Conservation (phyloP, 1,140 invertebrate species). For the Trachymyrmex cornetzi region DNA sequence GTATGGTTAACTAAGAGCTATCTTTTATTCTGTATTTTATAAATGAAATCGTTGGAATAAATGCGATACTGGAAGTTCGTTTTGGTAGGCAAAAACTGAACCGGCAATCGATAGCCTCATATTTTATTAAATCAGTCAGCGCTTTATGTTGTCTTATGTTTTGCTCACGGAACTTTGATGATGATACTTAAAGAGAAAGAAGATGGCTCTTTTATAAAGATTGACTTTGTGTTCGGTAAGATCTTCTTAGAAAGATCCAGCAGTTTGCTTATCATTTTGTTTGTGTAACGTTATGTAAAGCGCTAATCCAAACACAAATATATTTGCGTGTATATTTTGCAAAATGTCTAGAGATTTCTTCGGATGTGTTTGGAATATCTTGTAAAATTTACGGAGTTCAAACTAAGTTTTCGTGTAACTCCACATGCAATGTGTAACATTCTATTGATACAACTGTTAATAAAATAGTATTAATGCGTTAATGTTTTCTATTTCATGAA, state of each 20-base stretch:
- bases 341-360: neutral
- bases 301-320: neutral
- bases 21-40: conserved; percentile 8
- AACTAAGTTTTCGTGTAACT: neutral
- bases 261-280: conserved; percentile 11
- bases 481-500: conserved; percentile 3
- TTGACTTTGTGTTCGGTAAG: conserved; percentile 17
- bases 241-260: neutral
- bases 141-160: conserved; percentile 36
- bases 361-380: neutral
- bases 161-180: conserved; percentile 48
- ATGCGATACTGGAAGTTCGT: conserved; percentile 13
- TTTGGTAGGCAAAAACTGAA: conserved; percentile 7
- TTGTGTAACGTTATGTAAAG: neutral
- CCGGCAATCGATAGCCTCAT: conserved; percentile 45
- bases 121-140: conserved; percentile 44
- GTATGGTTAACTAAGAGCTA: conserved; percentile 32
- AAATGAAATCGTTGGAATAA: conserved; percentile 35
- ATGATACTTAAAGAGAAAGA: conserved; percentile 15
- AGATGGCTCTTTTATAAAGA: conserved; percentile 26
- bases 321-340: neutral
- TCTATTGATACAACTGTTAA: conserved; percentile 6
- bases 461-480: neutral
- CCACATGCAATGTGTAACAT: neutral
- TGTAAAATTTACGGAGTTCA: neutral